A percentile compares a stretch with the other conserved stretches of the same genome.
Evolutionary conservation across 2,797 vertebrate genomes (phyloP).

Genomic region (Moxostoma hubbsi): DNA sequence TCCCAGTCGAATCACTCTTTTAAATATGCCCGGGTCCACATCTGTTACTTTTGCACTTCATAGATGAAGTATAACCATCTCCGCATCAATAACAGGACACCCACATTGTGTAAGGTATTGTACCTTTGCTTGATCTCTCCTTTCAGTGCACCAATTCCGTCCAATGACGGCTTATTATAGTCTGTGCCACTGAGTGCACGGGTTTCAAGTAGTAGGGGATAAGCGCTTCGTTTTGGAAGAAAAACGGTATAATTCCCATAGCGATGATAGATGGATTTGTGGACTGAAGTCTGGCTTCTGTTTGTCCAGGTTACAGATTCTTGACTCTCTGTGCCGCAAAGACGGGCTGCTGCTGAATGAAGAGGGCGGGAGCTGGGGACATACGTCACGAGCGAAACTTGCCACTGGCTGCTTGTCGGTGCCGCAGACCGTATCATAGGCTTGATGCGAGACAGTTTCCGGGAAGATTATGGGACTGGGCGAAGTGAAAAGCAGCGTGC

Average conservation of each 20-base stretch:
- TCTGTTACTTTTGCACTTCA: constrained; percentile 64
- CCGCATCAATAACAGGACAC: constrained; percentile 55
- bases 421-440: constrained; percentile 36
- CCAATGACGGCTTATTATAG: constrained; percentile 61
- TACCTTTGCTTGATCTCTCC: constrained; percentile 15
- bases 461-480: constrained; percentile 35
- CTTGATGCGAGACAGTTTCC: constrained; percentile 38
- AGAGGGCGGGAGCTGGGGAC: constrained; percentile 58
- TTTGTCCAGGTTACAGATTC: constrained; percentile 60
- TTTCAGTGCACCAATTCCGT: constrained; percentile 57
- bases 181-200: constrained; percentile 66
- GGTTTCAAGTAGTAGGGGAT: constrained; percentile 58
- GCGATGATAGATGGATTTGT: constrained; percentile 70
- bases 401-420: constrained; percentile 11
- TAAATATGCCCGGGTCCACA: constrained; percentile 62
- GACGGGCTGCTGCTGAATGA: constrained; percentile 62
- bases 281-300: constrained; percentile 62
- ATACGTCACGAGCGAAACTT: constrained; percentile 58
- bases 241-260: constrained; percentile 71
- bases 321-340: constrained; percentile 63
- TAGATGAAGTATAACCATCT: constrained; percentile 66
- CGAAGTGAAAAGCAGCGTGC: not conserved
- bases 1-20: constrained; percentile 39
- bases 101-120: constrained; percentile 53
- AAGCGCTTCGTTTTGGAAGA: constrained; percentile 61